Base-by-base conservation (phyloP, 2,888 invertebrate genomes). In the Xanthorhoe spadicearia region DNA sequence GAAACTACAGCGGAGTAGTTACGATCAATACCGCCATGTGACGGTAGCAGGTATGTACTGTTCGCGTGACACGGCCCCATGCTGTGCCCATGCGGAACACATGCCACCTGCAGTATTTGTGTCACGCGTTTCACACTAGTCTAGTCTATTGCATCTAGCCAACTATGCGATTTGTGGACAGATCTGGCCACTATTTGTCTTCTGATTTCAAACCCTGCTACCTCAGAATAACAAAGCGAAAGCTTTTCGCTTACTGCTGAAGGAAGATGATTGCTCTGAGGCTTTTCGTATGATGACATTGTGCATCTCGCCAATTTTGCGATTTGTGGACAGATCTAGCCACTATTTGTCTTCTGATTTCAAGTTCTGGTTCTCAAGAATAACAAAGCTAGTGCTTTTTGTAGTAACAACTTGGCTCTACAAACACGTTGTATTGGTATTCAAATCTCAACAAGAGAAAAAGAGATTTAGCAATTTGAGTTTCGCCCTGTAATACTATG, bases 51-150 rank as follows among this genome's bases (percentile, higher is more conserved):
- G 55, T 28, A 18, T 28, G 23, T 38, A 43, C 23, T 32, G 49
- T 60, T 61, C 57, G 64, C 60, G 49, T 68, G 64, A 60, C 63
- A 64, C 61, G 51, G 67, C 67, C 67, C 63, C 61, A 48, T 54
- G n/a, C 61, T 38, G 57, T 17, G 46, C 59, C 67, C 64, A 66
- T 65, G 65, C 64, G 64, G 66, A 68, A 70, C 66, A 64, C 70
- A 64, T 64, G 53, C 64, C 60, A 23, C 55, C 71, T 64, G 60
- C 62, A 71, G 70, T 61, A 79, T 82, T 79, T 82, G 76, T 85
- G 84, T 78, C 84, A 74, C 74, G 74, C 79, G 79, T 84, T 84
- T 84, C 83, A 81, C 81, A 80, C 77, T 64, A 78, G 81, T 74
- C 80, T 79, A 80, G 79, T 76, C 77, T 70, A 75, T 74, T 71